Conservation (phyloP, 2,113 vertebrate species). For the Scophthalmus maximus region DNA sequence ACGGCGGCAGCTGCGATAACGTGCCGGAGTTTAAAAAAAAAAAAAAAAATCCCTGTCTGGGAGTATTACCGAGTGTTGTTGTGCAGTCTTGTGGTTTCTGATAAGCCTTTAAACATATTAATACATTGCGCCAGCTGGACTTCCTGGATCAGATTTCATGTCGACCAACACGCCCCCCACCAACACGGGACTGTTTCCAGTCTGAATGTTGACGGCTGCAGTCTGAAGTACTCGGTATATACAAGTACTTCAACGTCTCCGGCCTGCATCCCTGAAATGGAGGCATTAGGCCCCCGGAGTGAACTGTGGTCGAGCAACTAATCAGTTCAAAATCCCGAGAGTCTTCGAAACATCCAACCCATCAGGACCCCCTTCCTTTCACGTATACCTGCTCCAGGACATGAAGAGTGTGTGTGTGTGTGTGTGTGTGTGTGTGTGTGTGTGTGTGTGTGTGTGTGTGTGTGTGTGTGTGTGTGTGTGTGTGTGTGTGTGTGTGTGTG, state of each 20-base stretch:
- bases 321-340: neutral
- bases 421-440: too few relatives aligned
- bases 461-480: too few relatives aligned
- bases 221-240: too few relatives aligned
- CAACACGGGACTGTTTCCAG: neutral
- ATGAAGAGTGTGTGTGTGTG: constrained; percentile 23
- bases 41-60: too few relatives aligned
- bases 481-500: too few relatives aligned
- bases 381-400: constrained; percentile 32
- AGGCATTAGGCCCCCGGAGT: neutral
- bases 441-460: too few relatives aligned
- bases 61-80: neutral
- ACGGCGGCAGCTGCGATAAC: too few relatives aligned
- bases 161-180: constrained; percentile 5
- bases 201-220: too few relatives aligned
- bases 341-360: neutral
- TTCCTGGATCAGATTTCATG: constrained; percentile 27
- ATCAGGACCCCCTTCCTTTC: neutral
- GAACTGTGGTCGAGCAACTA: neutral
- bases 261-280: neutral
- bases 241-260: neutral
- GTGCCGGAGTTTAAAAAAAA: too few relatives aligned
- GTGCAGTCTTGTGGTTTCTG: neutral
- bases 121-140: neutral
- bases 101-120: constrained; percentile 23